Conservation (phyloP, 2,113 vertebrate species). For the Festucalex cinctus region DNA sequence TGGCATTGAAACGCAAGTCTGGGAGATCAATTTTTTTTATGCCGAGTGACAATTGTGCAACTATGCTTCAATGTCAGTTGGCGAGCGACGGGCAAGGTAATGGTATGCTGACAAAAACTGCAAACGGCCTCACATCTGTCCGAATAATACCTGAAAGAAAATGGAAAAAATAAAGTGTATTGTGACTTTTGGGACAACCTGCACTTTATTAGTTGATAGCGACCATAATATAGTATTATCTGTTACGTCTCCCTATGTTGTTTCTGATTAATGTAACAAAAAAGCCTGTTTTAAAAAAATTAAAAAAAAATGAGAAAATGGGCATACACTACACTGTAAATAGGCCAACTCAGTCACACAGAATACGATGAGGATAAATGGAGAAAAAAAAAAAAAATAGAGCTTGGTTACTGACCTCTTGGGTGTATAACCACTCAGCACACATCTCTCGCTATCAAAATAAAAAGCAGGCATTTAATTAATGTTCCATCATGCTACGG, state of each 20-base stretch:
- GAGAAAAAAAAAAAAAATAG: slow-evolving; percentile 7
- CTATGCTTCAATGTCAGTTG: not conserved
- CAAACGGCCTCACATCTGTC: not conserved
- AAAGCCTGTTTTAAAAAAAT: not conserved
- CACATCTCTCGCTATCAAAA: slow-evolving; percentile 1
- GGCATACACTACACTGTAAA: not conserved
- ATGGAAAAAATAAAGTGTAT: not conserved
- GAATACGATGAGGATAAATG: slow-evolving; percentile 7
- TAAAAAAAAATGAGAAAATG: not conserved
- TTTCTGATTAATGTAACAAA: not conserved
- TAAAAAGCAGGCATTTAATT: not conserved
- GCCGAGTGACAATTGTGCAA: no score
- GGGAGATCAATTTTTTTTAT: not conserved
- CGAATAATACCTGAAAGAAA: not conserved
- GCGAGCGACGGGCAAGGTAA: not conserved
- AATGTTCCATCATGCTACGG: not conserved
- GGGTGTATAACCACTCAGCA: slow-evolving; percentile 21
- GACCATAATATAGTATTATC: not conserved
- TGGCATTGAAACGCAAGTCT: not conserved
- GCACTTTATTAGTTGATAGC: not conserved
- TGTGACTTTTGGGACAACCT: not conserved
- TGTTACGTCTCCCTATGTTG: no score
- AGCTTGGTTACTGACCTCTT: slow-evolving; percentile 21
- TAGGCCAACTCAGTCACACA: slow-evolving; percentile 12
- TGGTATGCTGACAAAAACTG: not conserved